Percentiles rank a stretch among this genome's conserved stretches.
phyloP scores from a whole-genome alignment of 2,797 vertebrate species.

The Aplochiton taeniatus region DNA sequence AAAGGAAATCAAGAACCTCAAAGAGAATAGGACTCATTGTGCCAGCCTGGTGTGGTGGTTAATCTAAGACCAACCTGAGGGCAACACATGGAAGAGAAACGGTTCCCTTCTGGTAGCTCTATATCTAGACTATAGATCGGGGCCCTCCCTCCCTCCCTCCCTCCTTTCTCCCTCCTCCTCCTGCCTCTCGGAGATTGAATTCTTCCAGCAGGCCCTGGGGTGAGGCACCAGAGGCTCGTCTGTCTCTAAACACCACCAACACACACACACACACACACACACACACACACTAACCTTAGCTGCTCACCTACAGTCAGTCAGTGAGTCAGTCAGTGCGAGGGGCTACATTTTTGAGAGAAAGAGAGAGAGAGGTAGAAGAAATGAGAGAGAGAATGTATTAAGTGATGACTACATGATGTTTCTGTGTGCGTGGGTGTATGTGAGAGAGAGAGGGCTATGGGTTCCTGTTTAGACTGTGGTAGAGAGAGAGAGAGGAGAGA shows the following conservation, averaged over 20 bases:
- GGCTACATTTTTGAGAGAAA: constrained; percentile 6
- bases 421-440: too few species aligned
- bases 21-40: too few species aligned
- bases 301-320: constrained; percentile 66
- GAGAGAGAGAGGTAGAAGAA: constrained; percentile 12
- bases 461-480: too few species aligned
- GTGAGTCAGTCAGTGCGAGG: not conserved
- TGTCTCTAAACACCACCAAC: constrained; percentile 48
- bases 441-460: too few species aligned
- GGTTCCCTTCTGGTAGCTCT: constrained; percentile 42
- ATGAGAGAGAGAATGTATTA: constrained; percentile 16
- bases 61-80: too few species aligned
- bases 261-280: not conserved
- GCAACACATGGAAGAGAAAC: too few species aligned
- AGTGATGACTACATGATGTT: too few species aligned
- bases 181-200: constrained; percentile 72
- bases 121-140: constrained; percentile 60
- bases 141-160: constrained; percentile 37
- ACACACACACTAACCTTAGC: constrained; percentile 42
- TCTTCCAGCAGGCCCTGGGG: constrained; percentile 66
- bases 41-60: too few species aligned
- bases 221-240: constrained; percentile 57
- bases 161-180: constrained; percentile 5
- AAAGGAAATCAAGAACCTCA: too few species aligned
- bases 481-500: too few species aligned